Evolutionary conservation across 2,888 invertebrate species (phyloP).

Genomic region (Rhamnusium bicolor): DNA sequence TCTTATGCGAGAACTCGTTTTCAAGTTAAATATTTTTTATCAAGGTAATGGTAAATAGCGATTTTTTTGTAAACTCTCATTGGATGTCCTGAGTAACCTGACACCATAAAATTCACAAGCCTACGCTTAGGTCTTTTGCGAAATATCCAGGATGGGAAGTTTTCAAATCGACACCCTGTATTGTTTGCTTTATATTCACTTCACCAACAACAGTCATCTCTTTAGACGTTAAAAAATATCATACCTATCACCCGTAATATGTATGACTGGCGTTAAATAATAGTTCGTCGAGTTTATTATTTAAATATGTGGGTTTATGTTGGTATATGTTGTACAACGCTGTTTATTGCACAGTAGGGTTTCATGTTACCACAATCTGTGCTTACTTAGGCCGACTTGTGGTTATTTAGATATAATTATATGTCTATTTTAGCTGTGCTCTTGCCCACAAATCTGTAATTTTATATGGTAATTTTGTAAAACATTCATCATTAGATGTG

Average conservation of each 20-base stretch:
- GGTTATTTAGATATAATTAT: constrained; percentile 8
- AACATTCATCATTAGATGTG: constrained; percentile 7
- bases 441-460: constrained; percentile 17
- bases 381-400: not conserved
- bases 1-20: too few species aligned
- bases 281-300: not conserved
- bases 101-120: too few species aligned
- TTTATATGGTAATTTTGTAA: constrained; percentile 6
- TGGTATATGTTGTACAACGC: not conserved
- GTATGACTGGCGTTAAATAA: not conserved
- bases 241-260: not conserved
- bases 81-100: too few species aligned
- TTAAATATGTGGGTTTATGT: constrained; percentile 10
- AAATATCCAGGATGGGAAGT: too few species aligned
- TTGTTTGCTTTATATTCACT: not conserved
- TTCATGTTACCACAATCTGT: not conserved
- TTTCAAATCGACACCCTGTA: too few species aligned
- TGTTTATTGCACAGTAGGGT: not conserved
- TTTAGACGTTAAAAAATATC: not conserved
- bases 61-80: too few species aligned
- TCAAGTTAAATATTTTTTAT: too few species aligned
- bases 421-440: constrained; percentile 4
- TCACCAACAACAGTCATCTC: not conserved
- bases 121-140: too few species aligned
- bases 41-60: too few species aligned